Evolutionary conservation across 2,888 invertebrate genomes (phyloP).

Genomic region (Tinea trinotella): DNA sequence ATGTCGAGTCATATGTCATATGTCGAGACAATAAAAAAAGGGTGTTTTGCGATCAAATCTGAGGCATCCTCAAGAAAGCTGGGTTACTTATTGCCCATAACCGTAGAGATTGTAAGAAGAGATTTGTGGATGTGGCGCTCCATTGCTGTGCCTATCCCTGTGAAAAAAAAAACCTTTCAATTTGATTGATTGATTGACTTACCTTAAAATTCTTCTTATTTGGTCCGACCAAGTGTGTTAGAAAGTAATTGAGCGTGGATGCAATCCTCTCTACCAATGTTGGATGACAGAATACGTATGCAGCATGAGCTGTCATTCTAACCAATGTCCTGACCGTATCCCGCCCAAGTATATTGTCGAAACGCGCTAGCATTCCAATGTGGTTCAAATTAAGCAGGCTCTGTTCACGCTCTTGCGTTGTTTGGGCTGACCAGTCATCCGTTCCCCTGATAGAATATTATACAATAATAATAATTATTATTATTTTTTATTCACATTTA

Average conservation of each 20-base stretch:
- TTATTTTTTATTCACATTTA: too few relatives aligned
- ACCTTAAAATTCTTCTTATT: conserved; percentile 93
- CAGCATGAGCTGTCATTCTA: conserved; percentile 80
- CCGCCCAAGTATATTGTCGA: conserved; percentile 92
- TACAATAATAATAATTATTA: too few relatives aligned
- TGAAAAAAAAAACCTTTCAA: too few relatives aligned
- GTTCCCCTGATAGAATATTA: neutral
- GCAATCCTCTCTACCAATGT: conserved; percentile 94
- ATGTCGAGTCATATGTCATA: too few relatives aligned
- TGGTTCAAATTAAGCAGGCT: conserved; percentile 81
- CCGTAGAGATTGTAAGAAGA: too few relatives aligned
- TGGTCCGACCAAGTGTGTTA: conserved; percentile 90
- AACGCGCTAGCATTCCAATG: conserved; percentile 87
- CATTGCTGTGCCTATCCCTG: too few relatives aligned
- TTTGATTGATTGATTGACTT: too few relatives aligned
- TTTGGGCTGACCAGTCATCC: conserved; percentile 75
- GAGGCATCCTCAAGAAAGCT: too few relatives aligned
- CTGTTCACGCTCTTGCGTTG: conserved; percentile 81
- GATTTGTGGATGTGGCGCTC: too few relatives aligned
- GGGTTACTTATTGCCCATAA: too few relatives aligned
- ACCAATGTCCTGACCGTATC: conserved; percentile 90
- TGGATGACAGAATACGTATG: conserved; percentile 88
- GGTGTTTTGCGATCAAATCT: too few relatives aligned
- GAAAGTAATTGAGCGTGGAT: conserved; percentile 95
- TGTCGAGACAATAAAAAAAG: too few relatives aligned